Percentiles rank a stretch among this genome's conserved stretches.
phyloP scores from a whole-genome alignment of 1,140 invertebrate genomes.

The Camponotus pennsylvanicus region DNA sequence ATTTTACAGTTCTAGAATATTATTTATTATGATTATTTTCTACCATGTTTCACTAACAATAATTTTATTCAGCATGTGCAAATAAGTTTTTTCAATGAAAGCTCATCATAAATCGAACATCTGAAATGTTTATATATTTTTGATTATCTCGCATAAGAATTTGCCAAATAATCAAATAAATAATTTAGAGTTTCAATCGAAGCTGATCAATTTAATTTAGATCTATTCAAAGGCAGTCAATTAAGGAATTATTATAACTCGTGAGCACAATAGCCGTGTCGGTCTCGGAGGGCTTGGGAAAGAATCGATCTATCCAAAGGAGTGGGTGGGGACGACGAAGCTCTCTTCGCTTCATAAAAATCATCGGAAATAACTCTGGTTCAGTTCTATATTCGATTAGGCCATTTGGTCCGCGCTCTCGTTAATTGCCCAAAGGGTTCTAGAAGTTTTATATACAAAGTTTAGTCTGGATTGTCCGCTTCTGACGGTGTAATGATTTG shows the following conservation, averaged over 20 bases:
- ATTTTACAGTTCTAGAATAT: neutral
- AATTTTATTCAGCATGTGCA: neutral
- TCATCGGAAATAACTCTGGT: conserved; percentile 34
- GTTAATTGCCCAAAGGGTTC: conserved; percentile 39
- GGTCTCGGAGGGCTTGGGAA: conserved; percentile 6
- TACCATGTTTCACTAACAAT: too few species aligned
- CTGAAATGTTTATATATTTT: neutral
- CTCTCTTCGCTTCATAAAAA: conserved; percentile 16
- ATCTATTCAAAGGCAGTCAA: conserved; percentile 35
- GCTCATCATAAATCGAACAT: neutral
- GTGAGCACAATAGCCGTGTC: conserved; percentile 40
- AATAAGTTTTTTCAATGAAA: neutral
- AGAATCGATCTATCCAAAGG: conserved; percentile 49
- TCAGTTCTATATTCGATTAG: conserved; percentile 46
- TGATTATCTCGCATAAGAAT: neutral
- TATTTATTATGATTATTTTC: neutral
- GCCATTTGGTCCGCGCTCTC: neutral
- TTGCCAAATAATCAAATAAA: neutral
- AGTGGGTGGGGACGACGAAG: neutral
- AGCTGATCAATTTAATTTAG: neutral
- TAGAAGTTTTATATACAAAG: neutral
- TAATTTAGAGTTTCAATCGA: neutral
- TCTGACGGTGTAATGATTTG: conserved; percentile 26
- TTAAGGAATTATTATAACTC: conserved; percentile 18
- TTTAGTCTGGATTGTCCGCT: conserved; percentile 35